Percentiles rank a stretch among this genome's conserved stretches.
phyloP scores from a whole-genome alignment of 1,140 invertebrate genomes.

The Agrilus planipennis region DNA sequence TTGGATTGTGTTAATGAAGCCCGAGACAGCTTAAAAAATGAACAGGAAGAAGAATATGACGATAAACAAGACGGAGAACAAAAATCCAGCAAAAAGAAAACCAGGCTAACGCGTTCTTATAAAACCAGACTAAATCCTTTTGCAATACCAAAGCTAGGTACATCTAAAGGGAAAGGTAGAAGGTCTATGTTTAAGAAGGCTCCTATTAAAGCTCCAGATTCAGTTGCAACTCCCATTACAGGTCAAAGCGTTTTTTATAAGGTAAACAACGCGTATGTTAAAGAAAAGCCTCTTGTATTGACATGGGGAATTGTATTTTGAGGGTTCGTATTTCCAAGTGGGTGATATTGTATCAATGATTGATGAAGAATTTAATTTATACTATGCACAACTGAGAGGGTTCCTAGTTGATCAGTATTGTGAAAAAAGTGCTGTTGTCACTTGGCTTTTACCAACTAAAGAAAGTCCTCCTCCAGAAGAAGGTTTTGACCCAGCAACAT shows the following conservation, averaged over 20 bases:
- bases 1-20: slow-evolving; percentile 43
- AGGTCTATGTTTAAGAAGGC: slow-evolving; percentile 72
- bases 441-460: slow-evolving; percentile 80
- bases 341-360: slow-evolving; percentile 84
- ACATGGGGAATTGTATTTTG: slow-evolving; percentile 17
- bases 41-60: slow-evolving; percentile 29
- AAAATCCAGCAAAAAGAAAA: slow-evolving; percentile 37
- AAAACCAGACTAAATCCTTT: slow-evolving; percentile 34
- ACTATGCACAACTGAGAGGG: slow-evolving; percentile 82
- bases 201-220: slow-evolving; percentile 65
- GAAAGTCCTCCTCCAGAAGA: slow-evolving; percentile 64
- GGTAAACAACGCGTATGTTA: slow-evolving; percentile 35
- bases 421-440: slow-evolving; percentile 87
- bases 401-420: slow-evolving; percentile 86
- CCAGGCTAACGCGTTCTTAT: slow-evolving; percentile 42
- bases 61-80: slow-evolving; percentile 30
- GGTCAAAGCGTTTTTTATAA: slow-evolving; percentile 74
- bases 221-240: slow-evolving; percentile 68
- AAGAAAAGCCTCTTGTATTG: not conserved
- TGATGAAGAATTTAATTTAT: slow-evolving; percentile 63
- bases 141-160: slow-evolving; percentile 33
- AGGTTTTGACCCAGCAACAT: slow-evolving; percentile 81
- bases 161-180: slow-evolving; percentile 59
- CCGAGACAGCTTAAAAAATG: slow-evolving; percentile 24
- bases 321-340: slow-evolving; percentile 75